Base-by-base conservation (phyloP, 2,888 invertebrate genomes). In the Apodemia mormo region DNA sequence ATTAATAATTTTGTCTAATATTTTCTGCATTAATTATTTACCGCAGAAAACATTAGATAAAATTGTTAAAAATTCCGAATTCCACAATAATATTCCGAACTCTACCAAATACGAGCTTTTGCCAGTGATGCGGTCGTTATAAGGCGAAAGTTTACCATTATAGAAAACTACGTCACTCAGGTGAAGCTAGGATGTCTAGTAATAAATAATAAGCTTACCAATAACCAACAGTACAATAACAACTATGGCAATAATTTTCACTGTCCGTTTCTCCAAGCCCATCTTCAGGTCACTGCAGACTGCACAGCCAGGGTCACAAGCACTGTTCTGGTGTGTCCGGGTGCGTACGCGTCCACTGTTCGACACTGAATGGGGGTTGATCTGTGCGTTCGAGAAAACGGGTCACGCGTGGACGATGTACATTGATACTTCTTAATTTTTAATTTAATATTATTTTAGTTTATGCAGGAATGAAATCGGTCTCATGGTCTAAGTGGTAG, bases 181-280 rank as follows among this genome's bases (percentile, higher is more conserved):
- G n/a, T n/a, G n/a, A n/a, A n/a, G 10, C 14, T 49, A 2, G 3
- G 14, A 49, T 14, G 14, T 0, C 14, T 49, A 14, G 14, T 14
- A 14, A 7, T 2, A 49, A 49, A 45, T 14, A 49, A 3, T 4
- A 67, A 68, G 79, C 92, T 90, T 73, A 92, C 92, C 89, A 4
- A 93, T 77, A 22, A 90, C 77, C 8, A 92, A 78, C 2, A 92
- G 73, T 0, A 82, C 79, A n/a, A 87, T 84, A 29, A 82, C 72
- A 2, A 89, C 86, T 22, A 88, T 85, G 68, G 84, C 79, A 52
- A 92, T 86, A 56, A 92, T 91, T 76, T 91, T 92, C 71, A 92
- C 78, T 2, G 92, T 92, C 2, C 86, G 79, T 69, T 90, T 92
- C 71, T 93, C 92, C 67, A 90, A 77, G 5, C 88, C 91, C 92